Conservation (phyloP, 2,888 invertebrate genomes). For the Rotaria macrura region DNA sequence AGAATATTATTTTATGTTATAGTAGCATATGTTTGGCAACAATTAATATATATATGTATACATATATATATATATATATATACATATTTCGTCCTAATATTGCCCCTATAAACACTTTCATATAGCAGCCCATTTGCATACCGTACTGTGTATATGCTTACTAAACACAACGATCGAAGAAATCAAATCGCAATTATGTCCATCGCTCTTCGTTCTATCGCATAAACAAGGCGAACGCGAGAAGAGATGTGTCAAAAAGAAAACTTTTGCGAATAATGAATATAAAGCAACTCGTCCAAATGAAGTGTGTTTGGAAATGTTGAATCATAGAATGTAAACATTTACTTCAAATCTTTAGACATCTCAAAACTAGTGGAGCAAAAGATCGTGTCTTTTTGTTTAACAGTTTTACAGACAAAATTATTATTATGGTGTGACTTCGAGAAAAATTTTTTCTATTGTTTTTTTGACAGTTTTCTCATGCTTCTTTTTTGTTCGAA, state of each 20-base stretch:
- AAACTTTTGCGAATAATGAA: neutral
- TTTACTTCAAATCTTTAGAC: neutral
- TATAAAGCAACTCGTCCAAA: neutral
- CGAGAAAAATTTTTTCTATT: neutral
- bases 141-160: neutral
- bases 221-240: conserved; percentile 7
- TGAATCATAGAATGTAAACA: neutral
- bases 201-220: conserved; percentile 3
- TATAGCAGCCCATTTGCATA: neutral
- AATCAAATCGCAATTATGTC: conserved; percentile 5
- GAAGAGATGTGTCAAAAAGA: neutral
- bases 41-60: neutral
- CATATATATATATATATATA: neutral
- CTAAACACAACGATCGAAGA: neutral
- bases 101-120: neutral
- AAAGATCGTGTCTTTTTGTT: neutral
- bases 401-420: neutral
- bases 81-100: neutral
- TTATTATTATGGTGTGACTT: neutral
- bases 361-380: neutral
- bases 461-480: no score
- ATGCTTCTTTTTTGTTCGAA: no score
- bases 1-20: neutral
- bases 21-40: neutral
- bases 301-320: neutral